Evolutionary conservation across 37 sponge, comb jelly and placozoan species (phyloP), one percentile per base, ranked within the genome.

Genomic region (Dysidea cf. avara): DNA sequence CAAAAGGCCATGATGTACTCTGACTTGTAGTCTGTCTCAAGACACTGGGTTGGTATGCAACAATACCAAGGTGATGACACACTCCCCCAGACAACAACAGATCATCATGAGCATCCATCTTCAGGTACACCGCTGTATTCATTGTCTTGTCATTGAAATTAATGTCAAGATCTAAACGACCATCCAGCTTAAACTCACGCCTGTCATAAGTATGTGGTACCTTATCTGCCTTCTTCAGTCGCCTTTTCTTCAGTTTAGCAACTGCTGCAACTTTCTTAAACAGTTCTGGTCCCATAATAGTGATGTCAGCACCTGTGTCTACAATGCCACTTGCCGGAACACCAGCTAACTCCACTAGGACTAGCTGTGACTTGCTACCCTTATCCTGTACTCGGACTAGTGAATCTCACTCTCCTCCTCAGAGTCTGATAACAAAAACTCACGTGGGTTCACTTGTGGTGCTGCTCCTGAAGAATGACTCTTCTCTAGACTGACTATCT

Each of bases 91-190:
- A 83, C 36, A 83, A 52, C 28, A 76, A 71, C 57, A 76, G 59
- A 33, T 68, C 78, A 28, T 83, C 77, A 1, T 3, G 7, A 0
- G 84, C 84, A 52, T 76, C 70, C 85, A 84, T 78, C 73, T 84
- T 84, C 21, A 84, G 7, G 43, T 74, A 74, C 7, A 74, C 61
- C 2, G 61, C 7, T 40, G 75, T 74, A 26, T 7, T 37, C 9
- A 66, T 66, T n/a, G 22, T 39, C 49, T 39, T 66, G 20, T 55
- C 84, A 21, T 56, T 48, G 28, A 85, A 85, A 13, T 64, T 31
- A 25, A 85, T 78, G 38, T 85, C 86, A 24, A 85, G 50, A 50
- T 85, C 78, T 79, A 85, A 61, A 11, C 66, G 54, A 28, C 86
- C 86, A 49, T 85, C 68, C 38, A 77, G 36, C 22, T 49, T 57